A percentile compares a stretch with the other conserved stretches of the same genome.
Conservation (phyloP, 2,113 vertebrate genomes). For the Procavia capensis region DNA sequence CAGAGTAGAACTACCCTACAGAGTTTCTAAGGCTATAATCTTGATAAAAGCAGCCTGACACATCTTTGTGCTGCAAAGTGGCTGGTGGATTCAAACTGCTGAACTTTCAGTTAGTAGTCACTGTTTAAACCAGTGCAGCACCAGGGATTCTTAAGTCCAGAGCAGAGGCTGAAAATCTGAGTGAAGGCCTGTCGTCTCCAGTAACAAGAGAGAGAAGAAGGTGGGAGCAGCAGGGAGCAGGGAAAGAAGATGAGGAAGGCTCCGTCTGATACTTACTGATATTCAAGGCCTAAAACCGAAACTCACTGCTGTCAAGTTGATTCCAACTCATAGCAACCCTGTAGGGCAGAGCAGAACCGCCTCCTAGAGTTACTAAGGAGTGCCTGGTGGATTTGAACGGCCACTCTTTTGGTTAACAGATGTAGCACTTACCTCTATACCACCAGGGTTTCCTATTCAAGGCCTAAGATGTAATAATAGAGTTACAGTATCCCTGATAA, state of each 20-base stretch:
- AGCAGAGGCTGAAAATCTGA: not conserved
- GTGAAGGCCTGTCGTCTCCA: not conserved
- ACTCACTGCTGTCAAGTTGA: too few species aligned
- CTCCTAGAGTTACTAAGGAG: too few species aligned
- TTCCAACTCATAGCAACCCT: too few species aligned
- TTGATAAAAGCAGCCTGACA: not conserved
- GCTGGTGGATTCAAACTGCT: not conserved
- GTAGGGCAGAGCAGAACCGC: too few species aligned
- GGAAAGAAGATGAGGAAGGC: not conserved
- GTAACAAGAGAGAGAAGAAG: not conserved
- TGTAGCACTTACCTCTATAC: too few species aligned
- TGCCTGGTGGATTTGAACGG: too few species aligned
- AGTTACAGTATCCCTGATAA: not conserved
- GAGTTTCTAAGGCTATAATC: not conserved
- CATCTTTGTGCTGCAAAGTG: not conserved
- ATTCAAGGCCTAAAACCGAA: not conserved
- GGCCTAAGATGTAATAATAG: not conserved
- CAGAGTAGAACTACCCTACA: not conserved
- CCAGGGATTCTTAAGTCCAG: not conserved
- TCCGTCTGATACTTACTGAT: not conserved
- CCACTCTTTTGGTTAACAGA: too few species aligned
- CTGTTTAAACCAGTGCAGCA: not conserved
- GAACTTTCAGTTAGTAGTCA: not conserved
- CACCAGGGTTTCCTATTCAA: too few species aligned
- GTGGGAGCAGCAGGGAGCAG: not conserved